Conservation (phyloP, 1,140 invertebrate species). For the Idris sp. region DNA sequence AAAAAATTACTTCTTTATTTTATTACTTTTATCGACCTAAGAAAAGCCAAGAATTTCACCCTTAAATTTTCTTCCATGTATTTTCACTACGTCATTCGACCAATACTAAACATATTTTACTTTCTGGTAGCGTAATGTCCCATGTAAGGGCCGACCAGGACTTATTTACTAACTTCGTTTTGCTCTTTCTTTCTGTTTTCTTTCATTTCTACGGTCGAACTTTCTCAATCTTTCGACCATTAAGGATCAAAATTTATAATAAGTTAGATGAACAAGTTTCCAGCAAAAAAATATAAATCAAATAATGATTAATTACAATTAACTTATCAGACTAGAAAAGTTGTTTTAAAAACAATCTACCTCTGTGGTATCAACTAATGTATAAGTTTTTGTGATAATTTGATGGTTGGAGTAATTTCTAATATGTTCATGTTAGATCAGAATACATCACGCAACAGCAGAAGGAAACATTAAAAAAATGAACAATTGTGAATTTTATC, state of each 20-base stretch:
- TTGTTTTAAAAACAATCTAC: background rate
- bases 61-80: no score
- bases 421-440: constrained; percentile 6
- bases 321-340: no score
- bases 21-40: no score
- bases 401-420: constrained; percentile 6
- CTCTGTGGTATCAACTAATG: background rate
- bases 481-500: constrained; percentile 44
- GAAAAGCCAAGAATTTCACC: no score
- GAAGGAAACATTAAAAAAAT: constrained; percentile 39
- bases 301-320: no score
- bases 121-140: background rate
- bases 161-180: background rate
- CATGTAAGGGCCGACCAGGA: background rate
- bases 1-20: no score
- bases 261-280: no score
- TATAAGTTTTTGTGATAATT: background rate
- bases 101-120: background rate
- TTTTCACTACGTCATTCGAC: background rate
- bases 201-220: background rate
- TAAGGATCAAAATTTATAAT: no score
- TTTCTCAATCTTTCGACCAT: no score
- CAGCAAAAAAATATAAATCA: no score
- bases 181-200: background rate
- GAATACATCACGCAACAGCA: constrained; percentile 9